These are phyloP conservation scores for Helleia helle DNA, from an alignment of 2,888 invertebrate species.

Conservation along the genomic window DNA sequence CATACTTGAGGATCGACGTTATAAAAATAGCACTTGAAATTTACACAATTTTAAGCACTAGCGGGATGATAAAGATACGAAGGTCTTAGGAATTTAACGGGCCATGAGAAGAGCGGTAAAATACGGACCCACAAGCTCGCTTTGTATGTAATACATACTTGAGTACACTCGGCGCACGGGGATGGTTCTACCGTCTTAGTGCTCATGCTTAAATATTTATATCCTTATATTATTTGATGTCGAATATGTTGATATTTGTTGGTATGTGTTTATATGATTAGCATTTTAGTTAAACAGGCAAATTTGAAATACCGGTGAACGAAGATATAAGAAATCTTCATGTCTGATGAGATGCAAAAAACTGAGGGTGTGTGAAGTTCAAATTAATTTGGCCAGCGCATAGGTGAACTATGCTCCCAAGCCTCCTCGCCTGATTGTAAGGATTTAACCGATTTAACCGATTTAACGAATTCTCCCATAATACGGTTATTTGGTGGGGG, in stretches of 20 bases:
- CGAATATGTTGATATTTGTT: background rate
- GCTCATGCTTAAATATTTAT: constrained; percentile 1
- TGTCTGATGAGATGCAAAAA: too few species aligned
- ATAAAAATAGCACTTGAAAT: constrained; percentile 1
- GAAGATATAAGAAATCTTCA: too few species aligned
- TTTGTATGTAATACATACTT: constrained; percentile 3
- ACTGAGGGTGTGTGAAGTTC: too few species aligned
- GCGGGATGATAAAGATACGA: constrained; percentile 12
- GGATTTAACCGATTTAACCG: too few species aligned
- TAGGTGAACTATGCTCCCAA: too few species aligned
- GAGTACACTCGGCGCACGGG: background rate
- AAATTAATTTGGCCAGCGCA: too few species aligned
- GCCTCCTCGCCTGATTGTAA: too few species aligned
- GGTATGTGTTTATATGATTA: too few species aligned
- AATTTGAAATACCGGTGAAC: too few species aligned
- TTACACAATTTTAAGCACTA: constrained; percentile 10
- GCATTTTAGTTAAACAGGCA: too few species aligned
- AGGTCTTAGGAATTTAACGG: constrained; percentile 17
- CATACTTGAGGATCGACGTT: background rate
- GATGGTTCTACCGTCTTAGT: background rate
- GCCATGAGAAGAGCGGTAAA: constrained; percentile 15
- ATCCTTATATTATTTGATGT: background rate
- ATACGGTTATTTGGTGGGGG: too few species aligned
- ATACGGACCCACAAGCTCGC: constrained; percentile 8
- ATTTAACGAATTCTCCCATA: too few species aligned